Percentiles rank a stretch among this genome's conserved stretches.
phyloP scores from a whole-genome alignment of 2,888 invertebrate species.

The Hyalella azteca region DNA sequence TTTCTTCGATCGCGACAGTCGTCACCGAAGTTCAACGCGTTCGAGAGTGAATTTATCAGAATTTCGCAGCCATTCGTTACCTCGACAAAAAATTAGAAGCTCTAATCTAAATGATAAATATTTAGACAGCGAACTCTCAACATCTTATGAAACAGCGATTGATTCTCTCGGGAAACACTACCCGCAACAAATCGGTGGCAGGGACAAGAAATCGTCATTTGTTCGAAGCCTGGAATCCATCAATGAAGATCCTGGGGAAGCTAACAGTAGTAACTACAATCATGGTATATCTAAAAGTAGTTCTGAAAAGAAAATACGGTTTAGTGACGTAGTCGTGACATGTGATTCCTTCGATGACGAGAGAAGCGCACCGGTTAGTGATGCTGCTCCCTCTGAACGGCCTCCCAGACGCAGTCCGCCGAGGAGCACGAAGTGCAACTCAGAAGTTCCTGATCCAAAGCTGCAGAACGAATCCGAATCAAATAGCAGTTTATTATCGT shows the following conservation, averaged over 20 bases:
- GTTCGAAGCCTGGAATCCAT: constrained; percentile 21
- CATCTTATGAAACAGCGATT: constrained; percentile 29
- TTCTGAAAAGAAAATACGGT: neutral
- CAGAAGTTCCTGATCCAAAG: neutral
- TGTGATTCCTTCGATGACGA: neutral
- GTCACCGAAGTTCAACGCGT: neutral
- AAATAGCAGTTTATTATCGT: too few relatives aligned
- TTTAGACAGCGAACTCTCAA: constrained; percentile 4
- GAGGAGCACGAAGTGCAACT: neutral
- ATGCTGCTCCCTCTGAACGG: neutral
- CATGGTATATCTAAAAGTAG: neutral
- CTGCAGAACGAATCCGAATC: neutral
- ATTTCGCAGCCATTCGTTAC: constrained; percentile 34
- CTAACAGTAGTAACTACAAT: neutral
- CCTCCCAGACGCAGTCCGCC: neutral
- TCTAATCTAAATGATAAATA: neutral
- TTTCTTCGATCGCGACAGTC: neutral
- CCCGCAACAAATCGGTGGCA: neutral
- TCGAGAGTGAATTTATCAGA: constrained; percentile 20
- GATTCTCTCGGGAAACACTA: neutral
- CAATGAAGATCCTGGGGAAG: constrained; percentile 21
- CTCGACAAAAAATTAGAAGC: neutral
- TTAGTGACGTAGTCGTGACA: neutral
- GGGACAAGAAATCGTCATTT: neutral
- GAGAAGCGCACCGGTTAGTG: neutral